Base-by-base conservation (phyloP, 2,888 invertebrate species). In the Desoria tigrina region DNA sequence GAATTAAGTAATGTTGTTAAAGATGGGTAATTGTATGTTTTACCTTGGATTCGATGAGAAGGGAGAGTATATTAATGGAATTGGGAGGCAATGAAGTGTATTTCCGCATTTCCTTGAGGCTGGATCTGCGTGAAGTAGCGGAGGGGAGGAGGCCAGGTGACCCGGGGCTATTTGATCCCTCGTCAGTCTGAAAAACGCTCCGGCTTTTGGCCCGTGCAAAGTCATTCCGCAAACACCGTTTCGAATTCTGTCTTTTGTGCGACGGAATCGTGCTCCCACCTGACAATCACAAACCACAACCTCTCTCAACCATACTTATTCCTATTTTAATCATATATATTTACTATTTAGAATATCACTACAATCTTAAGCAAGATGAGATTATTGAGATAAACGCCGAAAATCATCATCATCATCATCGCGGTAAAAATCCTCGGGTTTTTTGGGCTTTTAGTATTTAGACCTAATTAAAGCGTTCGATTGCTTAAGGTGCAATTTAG, bases 31-130 rank as follows among this genome's bases (percentile, higher is more conserved):
- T n/a, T n/a, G n/a, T 28, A 16, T 7, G 32, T 23, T 3, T 77
- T 23, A 83, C 81, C 77, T 82, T 82, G 23, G 83, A 83, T 77
- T 83, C 82, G 66, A 84, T 83, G 65, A 83, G 79, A 58, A 83
- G 78, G 16, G 82, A 82, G 32, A 83, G 78, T 77, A 83, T 81
- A 76, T 82, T 82, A 59, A 82, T 80, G 37, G 83, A 82, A 56
- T 80, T 82, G 2, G 83, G 83, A 2, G 84, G 83, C 56, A 84
- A 78, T 1, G 83, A 83, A 21, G 81, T 80, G 76, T 82, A 83
- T 77, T 82, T 83, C 53, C 83, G 77, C 82, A 83, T 82, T 71
- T 83, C 83, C 73, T 82, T 83, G 49, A 83, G 77, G 61, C 81
- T 82, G 62, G 80, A 81, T 56, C 83, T 73, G 32, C 83, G 71